Evolutionary conservation across 1,140 invertebrate genomes (phyloP), one percentile per base, ranked within the genome.

Genomic region (Aradophagus sp.): DNA sequence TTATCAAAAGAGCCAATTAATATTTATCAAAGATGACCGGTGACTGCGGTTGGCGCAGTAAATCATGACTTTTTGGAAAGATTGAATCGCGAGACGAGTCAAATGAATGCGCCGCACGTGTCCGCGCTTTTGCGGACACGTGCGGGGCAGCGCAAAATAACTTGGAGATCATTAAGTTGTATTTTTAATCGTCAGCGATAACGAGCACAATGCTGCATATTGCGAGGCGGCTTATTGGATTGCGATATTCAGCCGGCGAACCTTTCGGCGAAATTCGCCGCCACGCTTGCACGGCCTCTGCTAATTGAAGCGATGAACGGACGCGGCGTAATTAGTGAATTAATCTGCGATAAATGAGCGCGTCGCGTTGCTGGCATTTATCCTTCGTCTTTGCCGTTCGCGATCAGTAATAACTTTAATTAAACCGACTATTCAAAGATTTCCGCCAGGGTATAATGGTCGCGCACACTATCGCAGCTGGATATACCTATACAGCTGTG

Each of bases 361-460:
- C 59, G 59, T 55, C 55, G 62, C 67, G 52, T 67, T 63, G 53
- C 58, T 65, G 59, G 67, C 67, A 63, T 66, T 70, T 66, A 67
- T 67, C 62, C 59, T 55, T 39, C 58, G 53, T 55, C 59, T 68
- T 59, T 63, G 48, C 45, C 66, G 55, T 63, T 65, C 50, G 53
- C 66, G 59, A 76, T 70, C 56, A 58, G 62, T 67, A 74, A 74
- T 78, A 77, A 77, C 65, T 78, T 77, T 75, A 76, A 78, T 78
- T 73, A 75, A 73, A 74, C 67, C 53, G 65, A 59, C 71, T 61
- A 72, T 76, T 75, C 73, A 61, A 56, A 73, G 56, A 67, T 66
- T 72, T 48, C 55, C 61, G 61, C 27, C 55, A 23, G 36, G 35
- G 41, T 42, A 66, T 65, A 65, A 65, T 62, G 48, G 35, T 34